Evolutionary conservation across 2,888 invertebrate species (phyloP).

Genomic region (Erebia palarica): DNA sequence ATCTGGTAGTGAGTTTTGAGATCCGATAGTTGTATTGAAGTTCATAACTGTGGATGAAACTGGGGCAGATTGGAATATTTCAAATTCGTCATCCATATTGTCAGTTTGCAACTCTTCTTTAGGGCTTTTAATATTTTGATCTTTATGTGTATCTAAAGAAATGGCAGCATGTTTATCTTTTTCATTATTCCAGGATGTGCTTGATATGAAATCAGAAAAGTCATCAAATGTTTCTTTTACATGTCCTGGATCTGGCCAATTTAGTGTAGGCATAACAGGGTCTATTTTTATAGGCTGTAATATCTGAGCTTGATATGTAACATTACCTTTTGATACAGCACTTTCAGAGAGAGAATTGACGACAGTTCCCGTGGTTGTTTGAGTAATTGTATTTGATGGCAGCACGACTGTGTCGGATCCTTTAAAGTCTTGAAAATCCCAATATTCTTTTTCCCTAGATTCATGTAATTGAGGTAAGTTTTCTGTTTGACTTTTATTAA

Average conservation of each 20-base stretch:
- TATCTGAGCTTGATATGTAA: constrained; percentile 59
- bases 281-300: constrained; percentile 74
- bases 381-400: constrained; percentile 26
- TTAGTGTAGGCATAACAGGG: constrained; percentile 68
- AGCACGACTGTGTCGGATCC: constrained; percentile 45
- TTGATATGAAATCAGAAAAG: constrained; percentile 70
- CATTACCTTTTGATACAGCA: constrained; percentile 44
- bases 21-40: constrained; percentile 27
- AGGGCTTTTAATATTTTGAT: constrained; percentile 21
- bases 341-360: constrained; percentile 31
- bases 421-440: constrained; percentile 75
- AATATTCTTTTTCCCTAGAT: constrained; percentile 57
- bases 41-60: constrained; percentile 43
- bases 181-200: constrained; percentile 52
- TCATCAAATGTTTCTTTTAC: constrained; percentile 74
- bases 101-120: constrained; percentile 24
- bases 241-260: constrained; percentile 79
- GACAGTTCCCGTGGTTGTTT: constrained; percentile 33
- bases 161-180: constrained; percentile 35
- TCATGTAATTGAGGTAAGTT: constrained; percentile 36
- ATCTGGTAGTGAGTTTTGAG: constrained; percentile 19
- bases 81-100: constrained; percentile 67
- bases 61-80: constrained; percentile 74
- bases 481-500: constrained; percentile 44
- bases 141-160: constrained; percentile 20